A percentile compares a stretch with the other conserved stretches of the same genome.
These are phyloP conservation scores for Aproaerema taeniolella DNA, from an alignment of 2,888 invertebrate genomes.

Conservation along the genomic window DNA sequence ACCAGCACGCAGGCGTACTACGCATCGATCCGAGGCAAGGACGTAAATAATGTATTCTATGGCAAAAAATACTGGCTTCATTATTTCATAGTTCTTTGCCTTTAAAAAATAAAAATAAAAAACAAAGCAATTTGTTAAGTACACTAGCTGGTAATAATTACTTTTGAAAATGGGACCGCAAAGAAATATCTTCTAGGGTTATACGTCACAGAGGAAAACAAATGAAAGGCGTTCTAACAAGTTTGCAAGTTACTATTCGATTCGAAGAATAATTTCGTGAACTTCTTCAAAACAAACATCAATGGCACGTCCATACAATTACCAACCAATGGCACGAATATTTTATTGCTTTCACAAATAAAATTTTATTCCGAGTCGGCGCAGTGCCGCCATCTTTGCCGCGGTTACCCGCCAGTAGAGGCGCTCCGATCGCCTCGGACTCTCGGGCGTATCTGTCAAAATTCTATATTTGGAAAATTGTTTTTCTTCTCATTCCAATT, in stretches of 20 bases:
- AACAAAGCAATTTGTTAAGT: not conserved
- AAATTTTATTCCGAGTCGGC: slow-evolving; percentile 51
- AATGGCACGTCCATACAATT: slow-evolving; percentile 14
- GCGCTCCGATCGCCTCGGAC: slow-evolving; percentile 60
- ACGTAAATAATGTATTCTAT: slow-evolving; percentile 62
- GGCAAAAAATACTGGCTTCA: slow-evolving; percentile 30
- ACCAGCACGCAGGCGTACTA: slow-evolving; percentile 63
- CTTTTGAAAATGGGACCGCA: too few relatives aligned
- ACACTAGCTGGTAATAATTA: not conserved
- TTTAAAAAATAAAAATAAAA: not conserved
- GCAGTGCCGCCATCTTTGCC: slow-evolving; percentile 38
- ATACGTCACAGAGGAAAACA: too few relatives aligned
- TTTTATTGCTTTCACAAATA: slow-evolving; percentile 30
- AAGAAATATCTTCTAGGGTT: too few relatives aligned
- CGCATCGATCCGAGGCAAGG: slow-evolving; percentile 57
- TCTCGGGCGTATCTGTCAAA: slow-evolving; percentile 71
- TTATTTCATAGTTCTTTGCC: not conserved
- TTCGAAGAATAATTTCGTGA: slow-evolving; percentile 1
- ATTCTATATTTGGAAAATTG: slow-evolving; percentile 33
- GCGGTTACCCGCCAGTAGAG: slow-evolving; percentile 52
- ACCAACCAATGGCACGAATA: slow-evolving; percentile 23
- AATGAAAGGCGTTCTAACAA: not conserved
- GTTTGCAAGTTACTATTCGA: not conserved
- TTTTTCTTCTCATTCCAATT: slow-evolving; percentile 7
- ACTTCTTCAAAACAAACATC: slow-evolving; percentile 13